A percentile compares a stretch with the other conserved stretches of the same genome.
phyloP scores from a whole-genome alignment of 2,888 invertebrate genomes.

The Pandemis cinnamomeana region DNA sequence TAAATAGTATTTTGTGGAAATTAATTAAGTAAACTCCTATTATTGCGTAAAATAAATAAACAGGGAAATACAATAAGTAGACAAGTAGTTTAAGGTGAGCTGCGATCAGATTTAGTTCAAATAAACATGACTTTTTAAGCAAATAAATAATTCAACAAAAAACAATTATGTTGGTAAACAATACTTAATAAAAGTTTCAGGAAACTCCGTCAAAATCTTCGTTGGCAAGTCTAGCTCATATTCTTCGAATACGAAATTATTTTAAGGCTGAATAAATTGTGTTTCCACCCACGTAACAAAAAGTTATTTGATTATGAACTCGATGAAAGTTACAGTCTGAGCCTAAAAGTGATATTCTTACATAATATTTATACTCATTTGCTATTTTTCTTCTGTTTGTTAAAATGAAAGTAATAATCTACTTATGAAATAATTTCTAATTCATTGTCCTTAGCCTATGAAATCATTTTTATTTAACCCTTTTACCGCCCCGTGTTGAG shows the following conservation, averaged over 20 bases:
- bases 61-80: no score
- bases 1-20: no score
- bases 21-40: no score
- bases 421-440: no score
- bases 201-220: neutral
- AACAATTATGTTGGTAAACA: neutral
- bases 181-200: neutral
- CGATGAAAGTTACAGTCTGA: neutral
- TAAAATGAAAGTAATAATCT: no score
- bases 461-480: no score
- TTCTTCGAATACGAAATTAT: neutral
- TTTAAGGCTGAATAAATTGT: conserved; percentile 1
- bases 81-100: no score
- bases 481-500: no score
- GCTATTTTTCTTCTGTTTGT: no score
- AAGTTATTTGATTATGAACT: neutral
- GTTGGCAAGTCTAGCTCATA: neutral
- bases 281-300: neutral
- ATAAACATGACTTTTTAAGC: neutral
- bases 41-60: no score
- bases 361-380: neutral
- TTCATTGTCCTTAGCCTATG: no score
- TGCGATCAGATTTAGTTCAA: neutral
- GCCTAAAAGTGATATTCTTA: neutral
- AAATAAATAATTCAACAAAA: neutral